phyloP scores from a whole-genome alignment of 2,888 invertebrate genomes.

The Nomada ferruginata region DNA sequence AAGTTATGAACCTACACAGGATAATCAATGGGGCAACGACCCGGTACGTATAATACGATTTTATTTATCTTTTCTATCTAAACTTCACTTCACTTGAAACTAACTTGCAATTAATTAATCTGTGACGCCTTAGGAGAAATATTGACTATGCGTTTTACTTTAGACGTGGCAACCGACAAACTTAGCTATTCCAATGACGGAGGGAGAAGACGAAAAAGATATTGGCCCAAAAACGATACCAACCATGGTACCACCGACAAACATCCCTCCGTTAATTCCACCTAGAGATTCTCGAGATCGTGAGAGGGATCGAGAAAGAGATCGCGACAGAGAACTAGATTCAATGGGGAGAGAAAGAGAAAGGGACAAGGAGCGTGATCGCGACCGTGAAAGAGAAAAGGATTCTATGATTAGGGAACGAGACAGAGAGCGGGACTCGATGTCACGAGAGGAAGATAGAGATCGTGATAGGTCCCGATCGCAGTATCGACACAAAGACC shows the following conservation, averaged over 20 bases:
- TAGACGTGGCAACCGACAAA: constrained; percentile 83
- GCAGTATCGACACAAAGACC: constrained; percentile 87
- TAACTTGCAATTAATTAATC: neutral
- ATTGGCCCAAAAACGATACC: constrained; percentile 81
- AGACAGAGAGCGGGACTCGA: constrained; percentile 81
- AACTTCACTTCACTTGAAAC: neutral
- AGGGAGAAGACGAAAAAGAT: constrained; percentile 79
- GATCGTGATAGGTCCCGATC: constrained; percentile 86
- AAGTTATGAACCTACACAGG: constrained; percentile 90
- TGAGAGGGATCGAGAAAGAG: constrained; percentile 75
- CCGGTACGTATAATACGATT: constrained; percentile 76
- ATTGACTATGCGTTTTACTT: constrained; percentile 38
- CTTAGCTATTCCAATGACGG: constrained; percentile 81
- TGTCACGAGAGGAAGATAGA: constrained; percentile 84
- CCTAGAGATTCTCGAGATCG: constrained; percentile 77
- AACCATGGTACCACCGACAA: constrained; percentile 82
- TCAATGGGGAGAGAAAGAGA: constrained; percentile 76
- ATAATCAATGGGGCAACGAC: constrained; percentile 89
- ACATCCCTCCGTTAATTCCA: constrained; percentile 80
- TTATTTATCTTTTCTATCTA: neutral
- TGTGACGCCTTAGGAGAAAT: neutral
- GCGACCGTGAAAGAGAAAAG: constrained; percentile 78
- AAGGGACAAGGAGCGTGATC: constrained; percentile 74
- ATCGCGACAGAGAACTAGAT: constrained; percentile 69
- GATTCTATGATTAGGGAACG: constrained; percentile 78